Conservation (phyloP, 1,140 invertebrate species). For the Propsilocerus akamusi region DNA sequence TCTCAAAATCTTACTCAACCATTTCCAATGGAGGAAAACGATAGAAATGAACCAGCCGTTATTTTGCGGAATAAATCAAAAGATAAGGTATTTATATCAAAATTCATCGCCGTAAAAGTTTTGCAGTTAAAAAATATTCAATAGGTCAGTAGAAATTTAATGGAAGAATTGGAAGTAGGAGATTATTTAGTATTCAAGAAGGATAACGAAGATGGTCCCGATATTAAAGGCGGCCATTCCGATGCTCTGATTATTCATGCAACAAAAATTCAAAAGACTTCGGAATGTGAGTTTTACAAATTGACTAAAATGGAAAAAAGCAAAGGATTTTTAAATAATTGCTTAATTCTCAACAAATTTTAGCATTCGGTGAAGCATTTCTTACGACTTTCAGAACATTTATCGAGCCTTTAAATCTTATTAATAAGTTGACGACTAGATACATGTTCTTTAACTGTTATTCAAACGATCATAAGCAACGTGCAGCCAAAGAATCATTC, state of each 20-base stretch:
- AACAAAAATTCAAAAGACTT: conserved; percentile 46
- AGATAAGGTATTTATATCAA: neutral
- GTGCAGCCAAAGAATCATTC: conserved; percentile 70
- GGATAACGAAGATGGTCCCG: conserved; percentile 66
- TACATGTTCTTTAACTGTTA: conserved; percentile 53
- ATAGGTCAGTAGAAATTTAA: conserved; percentile 27
- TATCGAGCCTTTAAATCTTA: conserved; percentile 68
- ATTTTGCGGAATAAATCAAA: neutral
- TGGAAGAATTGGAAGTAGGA: conserved; percentile 65
- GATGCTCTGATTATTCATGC: conserved; percentile 87
- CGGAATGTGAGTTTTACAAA: conserved; percentile 16
- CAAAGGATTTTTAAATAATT: neutral
- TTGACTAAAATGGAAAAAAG: no score
- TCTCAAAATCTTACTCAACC: no score
- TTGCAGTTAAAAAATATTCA: conserved; percentile 2
- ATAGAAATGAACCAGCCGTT: no score
- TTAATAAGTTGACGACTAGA: conserved; percentile 72
- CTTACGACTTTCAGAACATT: conserved; percentile 93
- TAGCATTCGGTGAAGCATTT: conserved; percentile 84
- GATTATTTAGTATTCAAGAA: conserved; percentile 61
- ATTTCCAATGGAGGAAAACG: no score
- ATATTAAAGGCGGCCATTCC: conserved; percentile 73
- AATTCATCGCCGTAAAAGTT: neutral
- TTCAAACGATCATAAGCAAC: conserved; percentile 47
- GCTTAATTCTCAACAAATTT: conserved; percentile 11